phyloP scores from a whole-genome alignment of 2,113 vertebrate species.

The Aegotheles bennettii region DNA sequence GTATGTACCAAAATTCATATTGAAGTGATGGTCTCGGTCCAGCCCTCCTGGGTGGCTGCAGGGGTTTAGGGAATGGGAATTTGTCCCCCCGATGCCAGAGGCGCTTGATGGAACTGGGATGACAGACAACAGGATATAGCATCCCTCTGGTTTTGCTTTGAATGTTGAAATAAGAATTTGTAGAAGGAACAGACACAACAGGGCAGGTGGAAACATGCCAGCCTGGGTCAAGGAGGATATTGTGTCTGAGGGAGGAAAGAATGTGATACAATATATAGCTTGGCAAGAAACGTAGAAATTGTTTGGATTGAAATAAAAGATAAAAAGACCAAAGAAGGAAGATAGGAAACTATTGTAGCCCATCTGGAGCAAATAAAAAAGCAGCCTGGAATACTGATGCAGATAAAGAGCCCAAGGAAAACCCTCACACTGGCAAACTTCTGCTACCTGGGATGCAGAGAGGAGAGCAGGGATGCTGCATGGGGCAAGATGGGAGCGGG shows the following conservation, averaged over 20 bases:
- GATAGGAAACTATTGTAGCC: conserved; percentile 50
- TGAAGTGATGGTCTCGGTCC: neutral
- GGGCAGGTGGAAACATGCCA: conserved; percentile 61
- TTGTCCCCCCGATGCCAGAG: neutral
- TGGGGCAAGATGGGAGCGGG: fast-evolving
- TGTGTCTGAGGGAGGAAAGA: conserved; percentile 70
- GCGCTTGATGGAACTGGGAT: conserved; percentile 40
- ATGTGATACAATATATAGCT: conserved; percentile 64
- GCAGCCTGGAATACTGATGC: conserved; percentile 16
- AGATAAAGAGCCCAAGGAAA: conserved; percentile 26
- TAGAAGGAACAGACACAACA: conserved; percentile 63
- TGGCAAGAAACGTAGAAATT: conserved; percentile 54
- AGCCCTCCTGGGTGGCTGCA: neutral
- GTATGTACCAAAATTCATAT: fast-evolving
- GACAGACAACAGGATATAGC: conserved; percentile 43
- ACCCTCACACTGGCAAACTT: neutral
- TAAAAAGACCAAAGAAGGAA: conserved; percentile 48
- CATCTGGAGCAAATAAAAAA: conserved; percentile 70
- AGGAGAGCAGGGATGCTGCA: neutral
- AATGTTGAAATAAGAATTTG: conserved; percentile 52
- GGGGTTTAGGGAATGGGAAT: neutral
- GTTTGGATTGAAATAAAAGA: conserved; percentile 73
- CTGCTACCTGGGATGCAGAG: fast-evolving
- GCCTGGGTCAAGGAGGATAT: conserved; percentile 65
- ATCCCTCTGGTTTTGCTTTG: conserved; percentile 21